Evolutionary conservation across 2,888 invertebrate genomes (phyloP), one percentile per base, ranked within the genome.

Genomic region (Liposcelis brunnea): DNA sequence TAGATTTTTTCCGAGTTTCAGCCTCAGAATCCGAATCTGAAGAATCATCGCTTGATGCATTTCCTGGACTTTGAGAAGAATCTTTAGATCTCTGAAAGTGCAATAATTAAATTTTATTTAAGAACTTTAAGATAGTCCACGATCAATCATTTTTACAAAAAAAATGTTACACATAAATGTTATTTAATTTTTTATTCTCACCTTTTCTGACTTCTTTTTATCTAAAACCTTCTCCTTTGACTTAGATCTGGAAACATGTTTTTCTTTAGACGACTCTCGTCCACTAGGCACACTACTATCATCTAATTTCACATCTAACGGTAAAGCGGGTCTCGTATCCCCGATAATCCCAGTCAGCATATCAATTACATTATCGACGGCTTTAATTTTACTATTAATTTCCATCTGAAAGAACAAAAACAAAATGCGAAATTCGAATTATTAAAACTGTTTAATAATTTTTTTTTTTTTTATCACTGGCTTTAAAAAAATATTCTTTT

Each of bases 271-370:
- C 4, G 26, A 26, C 8, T 26, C 26, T 26, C 26, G 4, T 6
- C 26, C 26, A 26, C 26, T 8, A 26, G 8, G 26, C 8, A 8
- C 4, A 26, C 8, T 26, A 26, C 8, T 26, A 4, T 26, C 26
- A 6, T 26, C 26, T 8, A 26, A 8, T 26, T 26, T 26, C 8
- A 8, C 26, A 26, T 26, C 26, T 26, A 26, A 6, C 8, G 26
- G 26, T 26, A 26, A 26, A 26, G 26, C 8, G 8, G 26, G 26
- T 26, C 26, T 26, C 52, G 77, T 79, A 55, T 83, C 82, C 1
- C 84, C 83, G 55, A 87, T 84, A 58, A 87, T 81, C 31, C 80
- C 80, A 49, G 80, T 80, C 55, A 89, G 68, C 81, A 86, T 86
- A 58, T 86, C 86, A 56, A 89, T 82, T 16, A 87, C 85, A 62